Conservation (phyloP, 2,888 invertebrate genomes). For the Hymenopus coronatus region DNA sequence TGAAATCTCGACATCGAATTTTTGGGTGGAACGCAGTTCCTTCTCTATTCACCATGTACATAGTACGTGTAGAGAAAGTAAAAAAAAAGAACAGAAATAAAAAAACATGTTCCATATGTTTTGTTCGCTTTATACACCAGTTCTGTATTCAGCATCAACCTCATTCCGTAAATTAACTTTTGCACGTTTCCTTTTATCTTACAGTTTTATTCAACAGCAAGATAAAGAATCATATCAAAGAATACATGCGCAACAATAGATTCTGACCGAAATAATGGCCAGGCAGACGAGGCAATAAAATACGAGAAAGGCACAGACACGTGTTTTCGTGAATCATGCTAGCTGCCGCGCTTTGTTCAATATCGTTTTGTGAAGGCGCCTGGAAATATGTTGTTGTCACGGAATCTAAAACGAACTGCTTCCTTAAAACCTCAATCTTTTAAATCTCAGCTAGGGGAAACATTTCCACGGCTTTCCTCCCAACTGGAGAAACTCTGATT, state of each 20-base stretch:
- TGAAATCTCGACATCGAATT: no score
- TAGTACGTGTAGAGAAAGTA: no score
- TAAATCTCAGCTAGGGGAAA: not conserved
- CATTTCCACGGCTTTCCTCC: not conserved
- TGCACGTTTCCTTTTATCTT: not conserved
- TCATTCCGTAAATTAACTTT: not conserved
- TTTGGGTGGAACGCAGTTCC: no score
- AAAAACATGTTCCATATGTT: no score
- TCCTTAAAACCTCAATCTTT: not conserved
- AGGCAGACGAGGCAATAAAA: not conserved
- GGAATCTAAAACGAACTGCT: not conserved
- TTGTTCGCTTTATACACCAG: no score
- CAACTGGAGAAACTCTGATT: no score
- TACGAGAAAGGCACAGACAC: not conserved
- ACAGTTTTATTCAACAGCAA: not conserved
- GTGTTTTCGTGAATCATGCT: not conserved
- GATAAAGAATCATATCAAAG: not conserved
- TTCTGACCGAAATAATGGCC: not conserved
- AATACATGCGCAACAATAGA: not conserved
- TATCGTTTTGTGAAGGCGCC: not conserved
- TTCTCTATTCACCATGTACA: no score
- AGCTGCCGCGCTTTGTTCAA: not conserved
- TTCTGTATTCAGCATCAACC: no score
- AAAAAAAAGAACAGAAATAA: no score
- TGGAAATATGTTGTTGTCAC: not conserved